Base-by-base conservation (phyloP, 2,888 invertebrate genomes). In the Caenorhabditis sp. region DNA sequence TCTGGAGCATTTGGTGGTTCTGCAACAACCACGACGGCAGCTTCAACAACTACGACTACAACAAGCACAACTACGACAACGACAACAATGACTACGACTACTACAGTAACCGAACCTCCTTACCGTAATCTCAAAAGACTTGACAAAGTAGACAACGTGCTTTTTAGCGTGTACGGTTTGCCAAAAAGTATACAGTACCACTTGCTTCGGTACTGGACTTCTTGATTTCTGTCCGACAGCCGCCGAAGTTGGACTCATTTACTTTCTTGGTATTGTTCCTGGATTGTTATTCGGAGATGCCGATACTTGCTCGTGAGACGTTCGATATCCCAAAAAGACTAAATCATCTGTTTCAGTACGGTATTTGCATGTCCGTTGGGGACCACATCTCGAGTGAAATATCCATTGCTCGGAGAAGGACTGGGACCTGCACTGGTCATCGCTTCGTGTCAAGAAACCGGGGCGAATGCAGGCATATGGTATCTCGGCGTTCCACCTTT, bases 101-200 rank as follows among this genome's bases (percentile, higher is more conserved):
- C 65, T 2, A 45, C 65, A 24, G 55, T 52, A 11, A 53, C 62
- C 2, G 62, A 65, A n/a, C 32, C 65, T 13, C 65, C 65, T 13
- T 65, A 55, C 27, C 65, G 65, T 55, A 37, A 65, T 2, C 6
- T 56, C 1, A 43, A 56, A 30, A 27, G 1, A 1, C n/a, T n/a
- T 11, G 4, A 8, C 0, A 15, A 30, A 11, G 0, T 20, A 35
- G 9, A 2, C 6, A n/a, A 22, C 2, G 2, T 11, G 13, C 0
- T 45, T 62, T 71, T 30, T 35, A 71, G 71, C 71, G 1, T 71
- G 71, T 7, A 41, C 59, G 1, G 52, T 43, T 1, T 70, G 68
- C 22, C 68, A 17, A 15, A 50, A 50, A 52, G 9, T 59, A 17
- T 70, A 70, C 15, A 50, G 43, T 24, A 15, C 32, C 1, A 30